Evolutionary conservation across 2,888 invertebrate species (phyloP).

Genomic region (Aricia artaxerxes): DNA sequence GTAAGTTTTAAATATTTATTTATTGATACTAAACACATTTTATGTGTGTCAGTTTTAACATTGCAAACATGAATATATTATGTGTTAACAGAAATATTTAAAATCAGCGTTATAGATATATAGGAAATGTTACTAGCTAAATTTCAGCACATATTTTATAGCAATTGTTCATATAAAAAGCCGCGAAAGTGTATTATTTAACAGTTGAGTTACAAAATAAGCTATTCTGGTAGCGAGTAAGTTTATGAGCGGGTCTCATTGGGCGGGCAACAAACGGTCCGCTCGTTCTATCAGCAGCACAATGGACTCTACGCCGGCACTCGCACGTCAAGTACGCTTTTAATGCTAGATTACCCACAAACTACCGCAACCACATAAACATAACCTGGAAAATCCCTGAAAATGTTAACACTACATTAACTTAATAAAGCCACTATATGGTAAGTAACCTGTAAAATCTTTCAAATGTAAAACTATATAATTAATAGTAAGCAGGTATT

Average conservation of each 20-base stretch:
- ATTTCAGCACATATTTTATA: no score
- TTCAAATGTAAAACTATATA: no score
- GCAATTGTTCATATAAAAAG: background rate
- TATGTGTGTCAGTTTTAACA: background rate
- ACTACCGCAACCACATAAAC: conserved; percentile 23
- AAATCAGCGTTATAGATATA: no score
- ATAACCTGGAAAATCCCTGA: background rate
- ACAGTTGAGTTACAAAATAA: background rate
- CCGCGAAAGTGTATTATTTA: background rate
- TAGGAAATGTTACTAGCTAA: no score
- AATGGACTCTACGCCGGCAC: conserved; percentile 38
- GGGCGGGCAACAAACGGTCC: conserved; percentile 17
- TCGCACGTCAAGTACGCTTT: conserved; percentile 37
- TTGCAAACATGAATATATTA: no score
- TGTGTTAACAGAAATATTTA: no score
- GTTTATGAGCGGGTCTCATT: conserved; percentile 3
- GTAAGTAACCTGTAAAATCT: background rate
- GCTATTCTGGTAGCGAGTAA: background rate
- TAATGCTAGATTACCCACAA: conserved; percentile 37
- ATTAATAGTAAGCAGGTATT: no score
- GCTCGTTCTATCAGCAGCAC: conserved; percentile 42
- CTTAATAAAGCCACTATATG: background rate
- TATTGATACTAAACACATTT: no score
- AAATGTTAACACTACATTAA: background rate
- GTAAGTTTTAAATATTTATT: background rate